phyloP scores from a whole-genome alignment of 2,888 invertebrate genomes.

The Choreutis nemorana region DNA sequence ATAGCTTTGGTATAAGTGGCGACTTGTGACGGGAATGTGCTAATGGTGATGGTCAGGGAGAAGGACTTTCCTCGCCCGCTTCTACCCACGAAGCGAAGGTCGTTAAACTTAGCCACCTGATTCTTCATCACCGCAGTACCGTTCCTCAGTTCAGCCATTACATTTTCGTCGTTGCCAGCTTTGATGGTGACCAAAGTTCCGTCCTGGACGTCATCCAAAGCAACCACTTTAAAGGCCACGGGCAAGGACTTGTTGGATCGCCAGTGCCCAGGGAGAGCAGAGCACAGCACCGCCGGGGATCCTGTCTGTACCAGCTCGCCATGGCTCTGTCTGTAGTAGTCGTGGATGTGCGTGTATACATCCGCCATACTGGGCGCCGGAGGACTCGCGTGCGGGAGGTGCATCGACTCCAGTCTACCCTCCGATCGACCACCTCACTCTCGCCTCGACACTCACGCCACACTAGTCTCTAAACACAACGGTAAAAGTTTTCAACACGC shows the following conservation, averaged over 20 bases:
- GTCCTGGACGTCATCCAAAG: constrained; percentile 91
- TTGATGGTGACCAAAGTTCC: constrained; percentile 93
- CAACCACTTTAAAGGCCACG: constrained; percentile 94
- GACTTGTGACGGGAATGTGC: constrained; percentile 78
- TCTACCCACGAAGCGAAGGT: constrained; percentile 96
- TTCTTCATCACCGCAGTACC: constrained; percentile 95
- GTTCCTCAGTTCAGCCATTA: constrained; percentile 93
- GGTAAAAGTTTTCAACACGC: constrained; percentile 31
- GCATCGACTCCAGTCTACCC: constrained; percentile 67
- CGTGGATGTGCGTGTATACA: constrained; percentile 77
- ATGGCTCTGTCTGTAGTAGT: constrained; percentile 86
- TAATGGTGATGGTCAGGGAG: constrained; percentile 93
- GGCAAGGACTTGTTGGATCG: constrained; percentile 97
- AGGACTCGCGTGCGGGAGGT: constrained; percentile 69
- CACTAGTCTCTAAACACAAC: constrained; percentile 37
- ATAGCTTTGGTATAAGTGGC: constrained; percentile 96
- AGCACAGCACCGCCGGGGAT: constrained; percentile 94
- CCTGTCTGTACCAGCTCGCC: constrained; percentile 95
- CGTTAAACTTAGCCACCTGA: constrained; percentile 98
- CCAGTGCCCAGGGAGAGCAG: constrained; percentile 95
- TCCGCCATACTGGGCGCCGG: constrained; percentile 74
- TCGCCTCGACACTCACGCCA: constrained; percentile 54
- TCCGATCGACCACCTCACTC: constrained; percentile 29
- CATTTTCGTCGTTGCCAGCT: constrained; percentile 98
- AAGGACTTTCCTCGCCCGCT: constrained; percentile 97